Conservation (phyloP, 2,113 vertebrate genomes). For the Coryphaenoides rupestris region DNA sequence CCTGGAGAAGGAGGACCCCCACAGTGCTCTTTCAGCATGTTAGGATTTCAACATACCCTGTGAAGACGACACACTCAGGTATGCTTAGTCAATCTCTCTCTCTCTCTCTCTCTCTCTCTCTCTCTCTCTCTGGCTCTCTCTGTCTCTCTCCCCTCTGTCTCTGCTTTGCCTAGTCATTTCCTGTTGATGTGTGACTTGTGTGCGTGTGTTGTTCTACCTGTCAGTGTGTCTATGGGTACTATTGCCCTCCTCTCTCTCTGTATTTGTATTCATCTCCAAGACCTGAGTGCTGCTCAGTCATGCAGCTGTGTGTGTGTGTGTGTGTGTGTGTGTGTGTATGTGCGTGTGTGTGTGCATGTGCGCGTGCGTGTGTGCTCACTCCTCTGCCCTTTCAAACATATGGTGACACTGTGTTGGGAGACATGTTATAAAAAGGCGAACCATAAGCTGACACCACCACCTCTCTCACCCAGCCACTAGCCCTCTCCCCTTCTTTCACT, state of each 20-base stretch:
- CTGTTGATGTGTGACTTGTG: no score
- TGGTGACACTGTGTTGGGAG: slow-evolving; percentile 32
- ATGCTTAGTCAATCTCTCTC: slow-evolving; percentile 5
- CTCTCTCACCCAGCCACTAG: neutral
- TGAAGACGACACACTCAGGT: slow-evolving; percentile 37
- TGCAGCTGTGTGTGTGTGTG: slow-evolving; percentile 14
- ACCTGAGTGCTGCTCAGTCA: slow-evolving; percentile 25
- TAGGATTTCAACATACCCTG: slow-evolving; percentile 51
- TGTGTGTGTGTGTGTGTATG: neutral
- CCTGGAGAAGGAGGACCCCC: slow-evolving; percentile 53
- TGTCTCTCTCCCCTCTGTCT: neutral
- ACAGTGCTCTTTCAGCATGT: slow-evolving; percentile 57
- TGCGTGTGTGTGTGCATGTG: slow-evolving; percentile 1
- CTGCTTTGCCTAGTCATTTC: neutral
- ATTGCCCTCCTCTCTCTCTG: neutral
- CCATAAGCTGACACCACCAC: neutral
- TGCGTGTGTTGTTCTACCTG: slow-evolving; percentile 2
- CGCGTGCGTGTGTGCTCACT: slow-evolving; percentile 15
- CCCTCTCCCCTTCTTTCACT: neutral
- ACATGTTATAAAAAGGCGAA: slow-evolving; percentile 12
- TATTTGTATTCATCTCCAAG: slow-evolving; percentile 11
- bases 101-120: slow-evolving; percentile 3
- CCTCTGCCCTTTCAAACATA: slow-evolving; percentile 48
- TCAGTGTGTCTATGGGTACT: slow-evolving; percentile 5
- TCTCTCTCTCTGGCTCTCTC: neutral